Base-by-base conservation (phyloP, 1,140 invertebrate species). In the Pachypsylla venusta region DNA sequence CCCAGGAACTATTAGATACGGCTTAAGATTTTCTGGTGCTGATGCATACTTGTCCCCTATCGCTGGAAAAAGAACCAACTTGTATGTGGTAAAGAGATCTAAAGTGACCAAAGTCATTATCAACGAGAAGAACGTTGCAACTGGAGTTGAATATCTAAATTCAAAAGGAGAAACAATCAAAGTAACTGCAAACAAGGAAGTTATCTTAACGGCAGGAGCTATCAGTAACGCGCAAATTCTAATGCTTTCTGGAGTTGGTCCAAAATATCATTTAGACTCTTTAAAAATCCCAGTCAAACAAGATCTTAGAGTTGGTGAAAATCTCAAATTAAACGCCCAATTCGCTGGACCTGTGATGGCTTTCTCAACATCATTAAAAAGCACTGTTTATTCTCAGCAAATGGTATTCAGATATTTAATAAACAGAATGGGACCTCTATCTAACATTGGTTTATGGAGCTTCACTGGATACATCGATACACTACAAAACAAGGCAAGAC, bases 181-280 rank as follows among this genome's bases (percentile, higher is more conserved):
- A 58, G 20, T 60, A 19, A 25, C 57, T 65, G 81, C 80, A 0
- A 72, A 68, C n/a, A 84, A 79, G 64, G 85, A 69, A 40, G 65
- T 69, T 14, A 82, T 89, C 26, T 63, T 90, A 10, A 83, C 83
- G 1, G 85, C 85, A 1, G 87, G 87, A 0, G 78, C 84, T 0
- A 84, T 91, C 7, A 87, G 86, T 53, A 81, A 79, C 14, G 82
- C 88, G 0, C 86, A 89, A 61, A 67, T 93, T 24, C 70, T 93
- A 53, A 88, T 93, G 86, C 67, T 93, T 0, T 91, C 87, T 0
- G 90, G 90, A 1, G 76, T 93, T 48, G 90, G 89, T 1, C 88
- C 87, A 0, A 76, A 74, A 27, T 74, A 82, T 2, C 85, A 93
- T 60, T 73, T 93, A 4, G 68, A 72, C 48, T 70, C 82, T 26